Base-by-base conservation (phyloP, 2,888 invertebrate species). In the Lithophane ornitopus region DNA sequence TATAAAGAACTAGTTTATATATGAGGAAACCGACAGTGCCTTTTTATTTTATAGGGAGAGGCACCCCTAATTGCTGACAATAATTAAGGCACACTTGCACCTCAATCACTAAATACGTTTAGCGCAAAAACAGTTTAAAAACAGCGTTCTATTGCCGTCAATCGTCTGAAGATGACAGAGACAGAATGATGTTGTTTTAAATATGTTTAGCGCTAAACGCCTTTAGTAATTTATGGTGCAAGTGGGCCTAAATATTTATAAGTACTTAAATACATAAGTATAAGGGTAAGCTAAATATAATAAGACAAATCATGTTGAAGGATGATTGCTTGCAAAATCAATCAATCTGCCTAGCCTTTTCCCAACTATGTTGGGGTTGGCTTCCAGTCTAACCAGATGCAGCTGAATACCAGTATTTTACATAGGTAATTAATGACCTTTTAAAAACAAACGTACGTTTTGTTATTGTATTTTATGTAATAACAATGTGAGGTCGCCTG, bases 371-470 rank as follows among this genome's bases (percentile, higher is more conserved):
- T n/a, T n/a, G n/a, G n/a, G n/a, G n/a, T n/a, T n/a, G n/a, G n/a
- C n/a, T n/a, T n/a, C n/a, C n/a, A n/a, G n/a, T n/a, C n/a, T n/a
- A n/a, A n/a, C n/a, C n/a, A n/a, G n/a, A n/a, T n/a, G n/a, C n/a
- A n/a, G n/a, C n/a, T n/a, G n/a, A n/a, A n/a, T n/a, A n/a, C n/a
- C n/a, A n/a, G n/a, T n/a, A n/a, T n/a, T n/a, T n/a, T n/a, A n/a
- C n/a, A n/a, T n/a, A n/a, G n/a, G 52, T 46, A 26, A 19, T 19
- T 34, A 52, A 9, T 73, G 3, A 62, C 73, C 28, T 74, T 61
- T 34, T 54, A 34, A 16, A 61, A 41, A 72, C 41, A 49, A 8
- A 28, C 4, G 6, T 69, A 16, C 39, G 12, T 63, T 44, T 34
- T 34, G 14, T 19, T 56, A n/a, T 34, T 46, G n/a, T 58, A 34